Evolutionary conservation across 2,113 vertebrate genomes (phyloP), one percentile per base, ranked within the genome.

Genomic region (Ibidorhyncha struthersii): DNA sequence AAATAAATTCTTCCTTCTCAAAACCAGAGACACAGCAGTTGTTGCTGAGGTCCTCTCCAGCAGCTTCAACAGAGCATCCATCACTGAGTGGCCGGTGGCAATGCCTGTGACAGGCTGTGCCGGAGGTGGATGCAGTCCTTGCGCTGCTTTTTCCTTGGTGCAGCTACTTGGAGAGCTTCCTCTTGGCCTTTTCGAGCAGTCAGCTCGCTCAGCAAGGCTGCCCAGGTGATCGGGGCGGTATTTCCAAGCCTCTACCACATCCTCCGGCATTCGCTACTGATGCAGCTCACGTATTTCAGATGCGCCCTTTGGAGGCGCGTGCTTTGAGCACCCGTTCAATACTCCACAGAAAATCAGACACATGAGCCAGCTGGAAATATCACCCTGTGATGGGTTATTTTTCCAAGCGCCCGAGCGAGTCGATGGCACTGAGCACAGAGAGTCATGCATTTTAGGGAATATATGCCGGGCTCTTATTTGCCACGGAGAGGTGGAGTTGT

Each of bases 101-200:
- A 22, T n/a, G 43, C 16, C 36, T 73, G 50, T 1, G 1, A 13
- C 30, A 56, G 30, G 25, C 71, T 1, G 0, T 55, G 86, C 22
- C 2, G 2, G 66, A 59, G n/a, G 14, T 18, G 34, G 20, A 6
- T 79, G 27, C 58, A 40, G 19, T 20, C 78, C 40, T 67, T 30
- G 34, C 27, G 9, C n/a, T 6, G 12, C 18, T 19, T 65, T 65
- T 86, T 14, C 49, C 38, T 80, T 15, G 11, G 7, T 72, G 26
- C 40, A 72, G 8, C 43, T 77, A 71, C 56, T 38, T 43, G 38
- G 29, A 61, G 63, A 70, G 30, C 21, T 93, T 80, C 9, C 16
- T 18, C 34, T 82, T 25, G 30, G 29, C 30, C 61, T 49, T 0
- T 0, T n/a, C 6, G 1, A 45, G 32, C 61, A 38, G 23, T 7